A percentile compares a stretch with the other conserved stretches of the same genome.
Evolutionary conservation across 2,113 vertebrate species (phyloP).

Genomic region (Tonatia bakeri): DNA sequence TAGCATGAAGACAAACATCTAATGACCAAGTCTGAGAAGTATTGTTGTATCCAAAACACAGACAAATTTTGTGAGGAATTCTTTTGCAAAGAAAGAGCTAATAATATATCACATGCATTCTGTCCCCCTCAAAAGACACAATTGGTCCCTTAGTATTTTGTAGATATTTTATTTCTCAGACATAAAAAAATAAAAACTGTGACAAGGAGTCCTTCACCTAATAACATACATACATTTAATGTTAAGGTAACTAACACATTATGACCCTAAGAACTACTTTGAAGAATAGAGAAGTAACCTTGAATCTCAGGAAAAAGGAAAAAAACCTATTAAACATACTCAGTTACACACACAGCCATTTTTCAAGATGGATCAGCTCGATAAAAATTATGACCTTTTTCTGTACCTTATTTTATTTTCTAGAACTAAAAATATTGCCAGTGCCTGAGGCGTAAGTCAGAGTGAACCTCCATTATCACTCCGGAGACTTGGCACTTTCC

Average conservation of each 20-base stretch:
- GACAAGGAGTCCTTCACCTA: not conserved
- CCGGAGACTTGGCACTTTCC: conserved; percentile 80
- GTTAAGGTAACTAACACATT: not conserved
- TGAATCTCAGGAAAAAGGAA: conserved; percentile 48
- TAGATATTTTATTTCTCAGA: not conserved
- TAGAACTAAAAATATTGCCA: conserved; percentile 80
- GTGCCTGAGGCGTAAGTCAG: conserved; percentile 79
- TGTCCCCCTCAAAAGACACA: not conserved
- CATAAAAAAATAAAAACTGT: not conserved
- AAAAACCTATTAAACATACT: not conserved
- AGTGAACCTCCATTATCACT: conserved; percentile 77
- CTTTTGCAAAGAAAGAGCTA: not conserved
- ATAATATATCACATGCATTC: not conserved
- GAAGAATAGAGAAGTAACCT: conserved; percentile 61
- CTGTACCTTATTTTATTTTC: conserved; percentile 77
- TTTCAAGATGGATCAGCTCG: conserved; percentile 72
- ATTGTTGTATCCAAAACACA: not conserved
- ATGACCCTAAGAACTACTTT: conserved; percentile 18
- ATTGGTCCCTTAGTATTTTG: not conserved
- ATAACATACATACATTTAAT: conserved; percentile 5
- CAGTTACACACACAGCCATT: conserved; percentile 54
- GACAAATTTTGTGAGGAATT: not conserved
- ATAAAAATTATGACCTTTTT: conserved; percentile 80
- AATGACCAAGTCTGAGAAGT: not conserved
- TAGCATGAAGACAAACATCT: not conserved